Evolutionary conservation across 1,140 invertebrate species (phyloP).

Genomic region (Lucilia cuprina): DNA sequence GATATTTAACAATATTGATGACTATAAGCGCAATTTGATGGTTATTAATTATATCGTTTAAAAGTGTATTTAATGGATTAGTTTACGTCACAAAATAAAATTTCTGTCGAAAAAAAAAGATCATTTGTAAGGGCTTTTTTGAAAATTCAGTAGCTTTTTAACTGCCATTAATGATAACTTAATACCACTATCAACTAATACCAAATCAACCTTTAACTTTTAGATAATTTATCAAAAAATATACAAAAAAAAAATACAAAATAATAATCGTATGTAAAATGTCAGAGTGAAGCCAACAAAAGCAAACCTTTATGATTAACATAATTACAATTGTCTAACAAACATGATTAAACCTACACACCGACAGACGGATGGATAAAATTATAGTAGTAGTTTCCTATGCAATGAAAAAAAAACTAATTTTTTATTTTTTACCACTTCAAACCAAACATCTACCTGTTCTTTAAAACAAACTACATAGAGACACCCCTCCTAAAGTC

Average conservation of each 20-base stretch:
- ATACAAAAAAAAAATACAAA: not conserved
- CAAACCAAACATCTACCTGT: not conserved
- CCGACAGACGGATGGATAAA: not conserved
- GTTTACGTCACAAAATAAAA: no score
- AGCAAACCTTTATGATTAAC: slow-evolving; percentile 27
- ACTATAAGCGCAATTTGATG: no score
- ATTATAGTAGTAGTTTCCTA: not conserved
- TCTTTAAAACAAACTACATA: not conserved
- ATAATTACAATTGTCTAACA: slow-evolving; percentile 23
- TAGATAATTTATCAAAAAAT: slow-evolving; percentile 17
- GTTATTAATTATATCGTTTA: no score
- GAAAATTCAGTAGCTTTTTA: no score
- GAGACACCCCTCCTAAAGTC: not conserved
- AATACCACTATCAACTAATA: no score
- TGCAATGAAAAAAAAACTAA: not conserved
- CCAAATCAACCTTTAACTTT: not conserved
- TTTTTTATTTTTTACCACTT: not conserved
- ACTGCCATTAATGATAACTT: no score
- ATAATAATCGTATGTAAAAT: not conserved
- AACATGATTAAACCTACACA: slow-evolving; percentile 31
- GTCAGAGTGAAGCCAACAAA: not conserved
- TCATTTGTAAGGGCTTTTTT: no score
- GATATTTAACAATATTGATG: no score
- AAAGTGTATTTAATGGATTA: no score
- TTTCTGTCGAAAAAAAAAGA: no score